Evolutionary conservation across 2,888 invertebrate species (phyloP), one percentile per base, ranked within the genome.

Genomic region (Oegoconia quadripuncta): DNA sequence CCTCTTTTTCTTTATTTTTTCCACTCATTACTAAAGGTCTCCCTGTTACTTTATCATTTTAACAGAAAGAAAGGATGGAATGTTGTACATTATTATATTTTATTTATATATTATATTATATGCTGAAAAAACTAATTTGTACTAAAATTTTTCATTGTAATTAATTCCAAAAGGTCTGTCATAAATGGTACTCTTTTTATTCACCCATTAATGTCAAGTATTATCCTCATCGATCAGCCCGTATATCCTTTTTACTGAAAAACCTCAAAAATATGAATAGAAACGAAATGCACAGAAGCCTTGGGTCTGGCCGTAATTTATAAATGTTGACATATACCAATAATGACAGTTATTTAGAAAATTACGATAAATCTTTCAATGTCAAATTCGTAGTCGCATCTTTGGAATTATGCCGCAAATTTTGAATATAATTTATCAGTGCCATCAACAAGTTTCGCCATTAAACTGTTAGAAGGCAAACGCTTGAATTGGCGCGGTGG

Each of bases 341-440:
- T 26, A 12, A 15, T 29, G 29, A 27, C 50, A 49, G 33, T 33
- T 39, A 38, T 42, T 35, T 12, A 13, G 44, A 42, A 41, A 44
- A 46, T 38, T 48, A 31, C 49, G 17, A 36, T 39, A 44, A 44
- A 46, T 52, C 40, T 40, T 50, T 58, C 50, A 59, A 62, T 70
- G 78, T 77, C 81, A 83, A 83, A 83, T 79, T 82, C 60, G 44
- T 64, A 77, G 82, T 83, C 64, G 50, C 53, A 61, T 53, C 58
- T 59, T 51, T 45, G 51, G 59, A 68, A 74, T 62, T 61, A 74
- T 79, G 77, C 61, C 53, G 61, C 56, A 60, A 57, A 59, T 64
- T 66, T 58, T 49, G 56, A 49, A 45, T 40, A 42, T 41, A 37
- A 46, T 41, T 49, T 45, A 45, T 36, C 42, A 48, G 46, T 46